phyloP scores from a whole-genome alignment of 2,888 invertebrate genomes.

The Melipona bicolor region DNA sequence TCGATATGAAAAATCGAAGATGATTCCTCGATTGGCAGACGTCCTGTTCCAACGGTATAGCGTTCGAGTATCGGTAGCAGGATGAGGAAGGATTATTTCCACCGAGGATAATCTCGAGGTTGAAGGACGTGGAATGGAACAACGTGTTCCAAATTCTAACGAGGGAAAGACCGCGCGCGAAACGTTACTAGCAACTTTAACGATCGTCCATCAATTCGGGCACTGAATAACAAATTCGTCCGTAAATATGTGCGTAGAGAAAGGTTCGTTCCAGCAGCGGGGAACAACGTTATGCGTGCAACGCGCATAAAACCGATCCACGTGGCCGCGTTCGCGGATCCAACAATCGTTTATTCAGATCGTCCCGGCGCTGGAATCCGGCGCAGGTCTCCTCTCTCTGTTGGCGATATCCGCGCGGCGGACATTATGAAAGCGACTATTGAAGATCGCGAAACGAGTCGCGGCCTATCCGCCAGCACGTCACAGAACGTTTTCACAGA shows the following conservation, averaged over 20 bases:
- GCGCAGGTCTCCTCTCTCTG: not conserved
- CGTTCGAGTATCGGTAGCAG: no score
- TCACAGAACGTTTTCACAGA: constrained; percentile 5
- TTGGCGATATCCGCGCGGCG: not conserved
- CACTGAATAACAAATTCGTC: no score
- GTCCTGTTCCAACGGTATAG: no score
- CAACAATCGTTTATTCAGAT: constrained; percentile 19
- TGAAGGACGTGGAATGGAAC: no score
- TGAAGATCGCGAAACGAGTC: constrained; percentile 26
- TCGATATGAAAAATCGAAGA: no score
- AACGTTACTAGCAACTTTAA: no score
- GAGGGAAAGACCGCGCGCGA: no score
- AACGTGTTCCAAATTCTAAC: no score
- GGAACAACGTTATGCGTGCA: not conserved
- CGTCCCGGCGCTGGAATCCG: constrained; percentile 6
- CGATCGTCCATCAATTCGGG: no score
- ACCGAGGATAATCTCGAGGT: no score
- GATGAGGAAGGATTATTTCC: no score
- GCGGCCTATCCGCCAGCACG: constrained; percentile 11
- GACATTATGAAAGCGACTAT: constrained; percentile 31
- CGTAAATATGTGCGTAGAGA: not conserved
- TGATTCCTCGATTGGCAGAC: no score
- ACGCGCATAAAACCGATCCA: not conserved
- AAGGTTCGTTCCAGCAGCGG: not conserved
- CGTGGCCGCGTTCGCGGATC: not conserved